These are phyloP conservation scores for Tapera naevia DNA, from an alignment of 2,797 vertebrate genomes.

Conservation along the genomic window DNA sequence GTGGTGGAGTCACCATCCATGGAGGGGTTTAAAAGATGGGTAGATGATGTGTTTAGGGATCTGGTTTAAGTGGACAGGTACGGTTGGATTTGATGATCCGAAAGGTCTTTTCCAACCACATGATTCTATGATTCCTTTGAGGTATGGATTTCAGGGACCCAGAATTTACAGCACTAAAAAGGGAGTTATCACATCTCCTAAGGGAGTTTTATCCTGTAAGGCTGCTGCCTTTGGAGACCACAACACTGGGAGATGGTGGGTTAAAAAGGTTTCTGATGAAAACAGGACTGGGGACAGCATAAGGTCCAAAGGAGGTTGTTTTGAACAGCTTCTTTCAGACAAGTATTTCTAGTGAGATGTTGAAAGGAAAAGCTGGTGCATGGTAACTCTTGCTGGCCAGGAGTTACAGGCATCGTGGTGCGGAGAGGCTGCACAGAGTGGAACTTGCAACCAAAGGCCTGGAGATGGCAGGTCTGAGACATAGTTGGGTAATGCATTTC, in stretches of 20 bases:
- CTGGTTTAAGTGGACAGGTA: too few relatives aligned
- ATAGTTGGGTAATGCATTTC: neutral
- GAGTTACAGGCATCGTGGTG: fast-evolving
- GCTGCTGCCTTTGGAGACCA: neutral
- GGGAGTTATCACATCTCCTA: neutral
- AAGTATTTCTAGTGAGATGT: neutral
- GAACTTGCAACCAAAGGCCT: constrained; percentile 13
- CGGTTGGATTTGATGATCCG: too few relatives aligned
- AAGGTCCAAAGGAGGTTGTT: neutral
- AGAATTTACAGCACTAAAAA: neutral
- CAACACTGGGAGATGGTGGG: fast-evolving
- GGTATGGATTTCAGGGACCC: neutral
- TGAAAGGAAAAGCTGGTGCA: neutral
- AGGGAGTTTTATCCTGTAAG: neutral
- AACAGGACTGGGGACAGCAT: neutral
- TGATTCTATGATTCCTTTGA: neutral
- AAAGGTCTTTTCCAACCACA: too few relatives aligned
- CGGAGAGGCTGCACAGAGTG: neutral
- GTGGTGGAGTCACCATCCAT: too few relatives aligned
- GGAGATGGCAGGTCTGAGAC: constrained; percentile 38
- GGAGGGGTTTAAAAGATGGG: too few relatives aligned
- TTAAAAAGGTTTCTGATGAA: neutral
- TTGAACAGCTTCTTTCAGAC: neutral
- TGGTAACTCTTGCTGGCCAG: neutral
- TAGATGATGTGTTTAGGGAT: too few relatives aligned